phyloP scores from a whole-genome alignment of 64 coral and sea anemone species.

The Montipora capricornis region DNA sequence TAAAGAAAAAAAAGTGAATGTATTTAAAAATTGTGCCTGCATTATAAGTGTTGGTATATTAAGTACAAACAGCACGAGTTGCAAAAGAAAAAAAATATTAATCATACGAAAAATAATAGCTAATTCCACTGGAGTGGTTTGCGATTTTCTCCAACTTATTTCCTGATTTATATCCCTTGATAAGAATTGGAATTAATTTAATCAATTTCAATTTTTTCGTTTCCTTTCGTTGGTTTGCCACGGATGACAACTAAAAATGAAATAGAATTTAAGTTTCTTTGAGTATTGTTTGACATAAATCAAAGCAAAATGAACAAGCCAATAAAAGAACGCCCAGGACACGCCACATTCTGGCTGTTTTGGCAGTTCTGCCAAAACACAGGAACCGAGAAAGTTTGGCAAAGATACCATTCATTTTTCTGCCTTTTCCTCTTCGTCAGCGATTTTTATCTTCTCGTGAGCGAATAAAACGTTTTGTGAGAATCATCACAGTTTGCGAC shows the following conservation, averaged over 20 bases:
- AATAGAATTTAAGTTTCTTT: background rate
- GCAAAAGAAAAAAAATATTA: background rate
- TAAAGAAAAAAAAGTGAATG: background rate
- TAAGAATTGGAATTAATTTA: constrained; percentile 19
- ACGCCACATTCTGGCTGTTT: constrained; percentile 33
- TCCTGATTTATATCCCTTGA: background rate
- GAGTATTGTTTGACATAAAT: constrained; percentile 1
- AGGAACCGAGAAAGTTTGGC: background rate
- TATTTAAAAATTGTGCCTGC: background rate
- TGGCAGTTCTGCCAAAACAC: constrained; percentile 28
- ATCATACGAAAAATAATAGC: background rate
- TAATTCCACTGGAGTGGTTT: background rate
- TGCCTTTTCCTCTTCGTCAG: background rate
- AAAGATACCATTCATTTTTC: background rate
- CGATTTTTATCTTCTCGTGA: background rate
- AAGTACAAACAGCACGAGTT: background rate
- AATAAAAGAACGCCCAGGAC: background rate
- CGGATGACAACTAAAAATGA: constrained; percentile 13
- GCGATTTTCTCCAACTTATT: background rate
- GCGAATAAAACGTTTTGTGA: background rate
- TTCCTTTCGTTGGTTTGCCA: constrained; percentile 10
- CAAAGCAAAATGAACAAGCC: constrained; percentile 26
- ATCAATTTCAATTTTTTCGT: constrained; percentile 26
- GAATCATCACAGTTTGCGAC: background rate
- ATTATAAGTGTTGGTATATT: background rate